Evolutionary conservation across 2,797 vertebrate genomes (phyloP).

Genomic region (Macroramphosus scolopax): DNA sequence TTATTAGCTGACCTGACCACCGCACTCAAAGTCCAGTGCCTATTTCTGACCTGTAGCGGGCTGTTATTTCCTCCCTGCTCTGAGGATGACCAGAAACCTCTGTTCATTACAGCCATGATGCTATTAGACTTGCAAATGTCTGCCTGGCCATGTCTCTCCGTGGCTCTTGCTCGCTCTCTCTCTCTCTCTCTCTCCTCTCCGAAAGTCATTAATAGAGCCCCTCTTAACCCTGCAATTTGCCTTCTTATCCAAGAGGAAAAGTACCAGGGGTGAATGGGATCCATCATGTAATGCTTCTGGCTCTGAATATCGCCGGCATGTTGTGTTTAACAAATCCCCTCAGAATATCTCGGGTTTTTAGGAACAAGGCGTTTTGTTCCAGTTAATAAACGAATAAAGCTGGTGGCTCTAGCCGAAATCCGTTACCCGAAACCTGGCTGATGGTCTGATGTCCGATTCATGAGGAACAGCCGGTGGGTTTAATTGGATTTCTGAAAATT

Average conservation of each 20-base stretch:
- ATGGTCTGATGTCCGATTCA: not conserved
- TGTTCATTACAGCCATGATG: slow-evolving; percentile 54
- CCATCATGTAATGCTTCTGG: slow-evolving; percentile 6
- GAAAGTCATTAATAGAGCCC: slow-evolving; percentile 49
- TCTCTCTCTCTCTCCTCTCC: slow-evolving; percentile 20
- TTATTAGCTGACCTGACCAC: slow-evolving; percentile 43
- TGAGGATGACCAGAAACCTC: slow-evolving; percentile 48
- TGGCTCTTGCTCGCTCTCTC: slow-evolving; percentile 18
- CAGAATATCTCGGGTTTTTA: slow-evolving; percentile 11
- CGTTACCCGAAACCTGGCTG: too few species aligned
- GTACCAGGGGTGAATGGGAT: slow-evolving; percentile 29
- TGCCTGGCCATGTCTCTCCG: too few species aligned
- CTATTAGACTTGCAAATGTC: slow-evolving; percentile 63
- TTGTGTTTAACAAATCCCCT: slow-evolving; percentile 19
- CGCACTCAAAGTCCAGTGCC: slow-evolving; percentile 42
- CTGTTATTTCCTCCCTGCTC: slow-evolving; percentile 45
- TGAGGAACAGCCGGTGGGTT: not conserved
- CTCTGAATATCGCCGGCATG: slow-evolving; percentile 13
- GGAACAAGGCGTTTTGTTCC: slow-evolving; percentile 8
- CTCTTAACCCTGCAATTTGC: slow-evolving; percentile 52
- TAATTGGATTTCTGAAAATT: too few species aligned
- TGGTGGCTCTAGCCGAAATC: not conserved
- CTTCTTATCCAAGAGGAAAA: slow-evolving; percentile 28
- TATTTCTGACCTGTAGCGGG: slow-evolving; percentile 46
- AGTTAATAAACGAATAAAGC: slow-evolving; percentile 2